Evolutionary conservation across 2,797 vertebrate species (phyloP).

Genomic region (Octomys mimax): DNA sequence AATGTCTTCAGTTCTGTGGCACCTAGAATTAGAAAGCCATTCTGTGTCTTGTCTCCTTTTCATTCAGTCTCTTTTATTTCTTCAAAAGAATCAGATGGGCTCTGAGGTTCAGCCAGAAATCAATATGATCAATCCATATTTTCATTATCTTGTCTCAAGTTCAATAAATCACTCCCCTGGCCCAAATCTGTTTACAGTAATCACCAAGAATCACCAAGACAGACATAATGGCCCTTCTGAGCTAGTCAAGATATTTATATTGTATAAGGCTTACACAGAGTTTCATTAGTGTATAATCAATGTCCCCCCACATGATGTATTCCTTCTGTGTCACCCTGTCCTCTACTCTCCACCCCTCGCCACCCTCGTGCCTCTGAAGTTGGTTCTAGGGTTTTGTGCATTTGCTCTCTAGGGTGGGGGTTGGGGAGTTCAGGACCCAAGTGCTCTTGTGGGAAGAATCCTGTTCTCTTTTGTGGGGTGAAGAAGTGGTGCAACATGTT

Average conservation of each 20-base stretch:
- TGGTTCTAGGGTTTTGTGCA: slow-evolving; percentile 18
- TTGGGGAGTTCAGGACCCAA: background rate
- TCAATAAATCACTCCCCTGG: slow-evolving; percentile 12
- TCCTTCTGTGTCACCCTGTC: slow-evolving; percentile 12
- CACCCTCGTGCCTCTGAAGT: background rate
- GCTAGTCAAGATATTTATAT: background rate
- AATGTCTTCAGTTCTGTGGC: slow-evolving; percentile 28
- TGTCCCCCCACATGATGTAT: background rate
- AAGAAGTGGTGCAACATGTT: slow-evolving; percentile 63
- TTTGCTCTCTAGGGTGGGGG: background rate
- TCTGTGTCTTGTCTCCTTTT: slow-evolving; percentile 48
- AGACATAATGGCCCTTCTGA: slow-evolving; percentile 22
- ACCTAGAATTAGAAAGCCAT: slow-evolving; percentile 10
- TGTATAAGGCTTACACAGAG: slow-evolving; percentile 2
- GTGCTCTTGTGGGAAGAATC: slow-evolving; percentile 53
- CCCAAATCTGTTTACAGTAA: slow-evolving; percentile 5
- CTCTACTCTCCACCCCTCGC: background rate
- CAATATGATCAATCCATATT: slow-evolving; percentile 39
- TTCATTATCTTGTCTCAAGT: background rate
- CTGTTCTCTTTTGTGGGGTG: slow-evolving; percentile 36
- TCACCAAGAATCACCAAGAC: background rate
- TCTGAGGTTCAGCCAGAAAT: background rate
- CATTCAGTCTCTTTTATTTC: slow-evolving; percentile 30
- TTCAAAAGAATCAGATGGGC: background rate
- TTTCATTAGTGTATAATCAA: slow-evolving; percentile 47